Conservation (phyloP, 2,113 vertebrate species). For the Callocephalon fimbriatum region DNA sequence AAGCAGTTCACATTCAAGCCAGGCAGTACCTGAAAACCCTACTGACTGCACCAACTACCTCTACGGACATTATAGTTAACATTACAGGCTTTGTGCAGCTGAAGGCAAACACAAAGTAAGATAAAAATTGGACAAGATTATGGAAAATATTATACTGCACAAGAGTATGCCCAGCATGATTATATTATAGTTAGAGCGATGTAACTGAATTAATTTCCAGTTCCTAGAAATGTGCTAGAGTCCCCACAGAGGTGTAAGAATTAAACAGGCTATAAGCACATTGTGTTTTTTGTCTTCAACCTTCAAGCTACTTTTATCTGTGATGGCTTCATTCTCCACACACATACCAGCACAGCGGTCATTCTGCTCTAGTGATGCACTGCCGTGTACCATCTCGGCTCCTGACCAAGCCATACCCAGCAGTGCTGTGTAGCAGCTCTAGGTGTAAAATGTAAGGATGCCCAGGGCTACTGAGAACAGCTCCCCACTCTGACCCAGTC, state of each 20-base stretch:
- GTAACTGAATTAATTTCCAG: conserved; percentile 51
- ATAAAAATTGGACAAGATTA: background rate
- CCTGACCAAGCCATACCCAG: background rate
- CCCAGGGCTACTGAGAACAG: background rate
- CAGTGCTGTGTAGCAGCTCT: background rate
- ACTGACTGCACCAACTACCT: background rate
- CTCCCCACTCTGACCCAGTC: background rate
- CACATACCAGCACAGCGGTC: background rate
- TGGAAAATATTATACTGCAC: background rate
- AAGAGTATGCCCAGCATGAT: background rate
- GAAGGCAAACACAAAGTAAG: background rate
- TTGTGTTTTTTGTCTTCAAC: background rate
- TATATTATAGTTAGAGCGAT: background rate
- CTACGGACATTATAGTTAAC: background rate
- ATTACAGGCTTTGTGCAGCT: background rate
- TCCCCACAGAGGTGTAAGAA: conserved; percentile 36
- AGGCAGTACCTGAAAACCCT: background rate
- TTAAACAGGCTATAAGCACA: background rate
- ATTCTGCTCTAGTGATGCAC: background rate
- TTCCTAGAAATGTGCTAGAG: conserved; percentile 22
- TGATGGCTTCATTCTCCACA: background rate
- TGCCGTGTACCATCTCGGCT: background rate
- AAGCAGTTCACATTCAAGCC: background rate
- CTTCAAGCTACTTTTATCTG: background rate
- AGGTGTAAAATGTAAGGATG: background rate